Evolutionary conservation across 2,113 vertebrate species (phyloP).

Genomic region (Sylvia atricapilla): DNA sequence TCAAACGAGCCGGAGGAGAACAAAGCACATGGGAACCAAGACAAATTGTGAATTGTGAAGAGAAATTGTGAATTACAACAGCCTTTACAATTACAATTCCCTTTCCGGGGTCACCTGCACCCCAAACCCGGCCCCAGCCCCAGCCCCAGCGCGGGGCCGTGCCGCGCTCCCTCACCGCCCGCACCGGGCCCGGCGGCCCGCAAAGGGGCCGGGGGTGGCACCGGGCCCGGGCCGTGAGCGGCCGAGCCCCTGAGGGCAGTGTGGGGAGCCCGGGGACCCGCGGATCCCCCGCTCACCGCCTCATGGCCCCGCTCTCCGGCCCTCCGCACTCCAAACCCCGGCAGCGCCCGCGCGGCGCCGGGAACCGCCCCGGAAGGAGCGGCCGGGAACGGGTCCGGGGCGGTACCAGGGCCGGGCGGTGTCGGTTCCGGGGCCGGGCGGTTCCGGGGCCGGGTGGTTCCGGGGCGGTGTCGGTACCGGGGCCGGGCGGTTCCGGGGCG

Average conservation of each 20-base stretch:
- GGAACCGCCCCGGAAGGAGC: not conserved
- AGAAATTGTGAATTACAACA: not conserved
- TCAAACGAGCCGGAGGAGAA: fast-evolving
- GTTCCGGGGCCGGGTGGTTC: not conserved
- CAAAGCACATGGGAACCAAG: too few relatives aligned
- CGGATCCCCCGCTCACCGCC: not conserved
- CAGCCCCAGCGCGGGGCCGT: too few relatives aligned
- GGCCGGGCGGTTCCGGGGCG: too few relatives aligned
- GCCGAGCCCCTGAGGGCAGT: not conserved
- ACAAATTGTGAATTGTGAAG: too few relatives aligned
- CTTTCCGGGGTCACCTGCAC: not conserved
- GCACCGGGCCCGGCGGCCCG: not conserved
- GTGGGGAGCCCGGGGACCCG: not conserved
- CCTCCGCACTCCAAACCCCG: not conserved
- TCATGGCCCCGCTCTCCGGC: not conserved
- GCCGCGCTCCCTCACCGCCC: not conserved
- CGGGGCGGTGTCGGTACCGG: too few relatives aligned
- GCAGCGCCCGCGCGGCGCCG: not conserved
- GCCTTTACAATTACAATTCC: too few relatives aligned
- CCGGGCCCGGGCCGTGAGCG: not conserved
- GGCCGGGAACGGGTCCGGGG: too few relatives aligned
- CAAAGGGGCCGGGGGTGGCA: not conserved
- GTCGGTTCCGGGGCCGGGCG: too few relatives aligned
- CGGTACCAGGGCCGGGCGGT: too few relatives aligned
- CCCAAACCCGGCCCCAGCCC: fast-evolving